phyloP scores from a whole-genome alignment of 2,797 vertebrate species.

The Vireo griseus region DNA sequence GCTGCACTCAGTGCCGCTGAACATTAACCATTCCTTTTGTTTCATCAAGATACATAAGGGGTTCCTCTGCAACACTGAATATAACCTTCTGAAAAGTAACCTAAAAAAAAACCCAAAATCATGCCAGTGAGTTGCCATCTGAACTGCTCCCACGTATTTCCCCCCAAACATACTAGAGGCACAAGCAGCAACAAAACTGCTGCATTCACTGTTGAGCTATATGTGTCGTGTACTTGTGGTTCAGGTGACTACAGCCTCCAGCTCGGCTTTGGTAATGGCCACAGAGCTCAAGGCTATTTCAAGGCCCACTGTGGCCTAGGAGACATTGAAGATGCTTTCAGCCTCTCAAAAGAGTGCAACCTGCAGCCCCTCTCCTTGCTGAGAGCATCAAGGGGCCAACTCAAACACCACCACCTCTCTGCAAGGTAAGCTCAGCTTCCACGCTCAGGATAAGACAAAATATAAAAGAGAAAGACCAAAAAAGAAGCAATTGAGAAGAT shows the following conservation, averaged over 20 bases:
- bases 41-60: not conserved
- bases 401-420: not conserved
- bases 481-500: not conserved
- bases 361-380: not conserved
- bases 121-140: not conserved
- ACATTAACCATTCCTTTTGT: not conserved
- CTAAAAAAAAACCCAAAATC: rapidly evolving
- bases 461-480: not conserved
- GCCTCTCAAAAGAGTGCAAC: not conserved
- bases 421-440: not conserved
- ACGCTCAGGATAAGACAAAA: not conserved
- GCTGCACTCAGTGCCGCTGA: not conserved
- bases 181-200: not conserved
- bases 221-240: rapidly evolving
- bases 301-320: not conserved
- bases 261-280: not conserved
- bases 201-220: not conserved
- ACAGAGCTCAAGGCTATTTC: not conserved
- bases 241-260: not conserved
- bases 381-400: not conserved
- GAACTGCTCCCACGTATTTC: not conserved
- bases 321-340: not conserved
- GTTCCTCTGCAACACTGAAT: not conserved
- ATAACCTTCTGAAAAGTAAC: not conserved
- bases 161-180: not conserved